Conservation (phyloP, 2,888 invertebrate genomes). For the Tetrapedia diversipes region DNA sequence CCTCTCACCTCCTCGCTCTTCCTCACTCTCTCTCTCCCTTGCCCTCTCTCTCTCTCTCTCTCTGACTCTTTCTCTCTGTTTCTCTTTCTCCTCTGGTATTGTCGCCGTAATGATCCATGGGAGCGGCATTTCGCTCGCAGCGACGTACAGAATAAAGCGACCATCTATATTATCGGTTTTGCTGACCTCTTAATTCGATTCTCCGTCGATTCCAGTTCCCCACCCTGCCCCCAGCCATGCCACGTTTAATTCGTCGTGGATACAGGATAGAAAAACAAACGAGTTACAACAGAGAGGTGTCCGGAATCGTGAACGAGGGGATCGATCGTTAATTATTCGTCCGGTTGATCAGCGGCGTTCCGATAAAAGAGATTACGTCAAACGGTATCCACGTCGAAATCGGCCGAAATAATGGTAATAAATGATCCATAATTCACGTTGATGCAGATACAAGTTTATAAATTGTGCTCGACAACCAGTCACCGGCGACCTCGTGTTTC, state of each 20-base stretch:
- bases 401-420: constrained; percentile 63
- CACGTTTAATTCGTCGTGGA: neutral
- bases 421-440: constrained; percentile 64
- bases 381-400: constrained; percentile 39
- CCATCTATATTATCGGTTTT: constrained; percentile 36
- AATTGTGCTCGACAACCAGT: constrained; percentile 45
- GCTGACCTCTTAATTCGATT: constrained; percentile 39
- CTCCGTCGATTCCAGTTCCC: neutral
- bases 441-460: constrained; percentile 46
- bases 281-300: constrained; percentile 20
- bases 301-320: constrained; percentile 22
- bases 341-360: constrained; percentile 27
- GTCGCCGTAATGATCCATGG: constrained; percentile 34
- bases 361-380: constrained; percentile 58
- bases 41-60: neutral
- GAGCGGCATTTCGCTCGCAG: constrained; percentile 8
- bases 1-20: neutral
- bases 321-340: constrained; percentile 68
- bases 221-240: too few relatives aligned
- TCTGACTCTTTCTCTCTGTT: too few relatives aligned
- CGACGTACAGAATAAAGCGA: constrained; percentile 14
- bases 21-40: neutral
- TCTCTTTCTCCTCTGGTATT: constrained; percentile 6
- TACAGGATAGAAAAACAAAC: constrained; percentile 13
- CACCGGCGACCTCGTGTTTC: constrained; percentile 29